Conservation (phyloP, 2,888 invertebrate genomes). For the Gari tellinella region DNA sequence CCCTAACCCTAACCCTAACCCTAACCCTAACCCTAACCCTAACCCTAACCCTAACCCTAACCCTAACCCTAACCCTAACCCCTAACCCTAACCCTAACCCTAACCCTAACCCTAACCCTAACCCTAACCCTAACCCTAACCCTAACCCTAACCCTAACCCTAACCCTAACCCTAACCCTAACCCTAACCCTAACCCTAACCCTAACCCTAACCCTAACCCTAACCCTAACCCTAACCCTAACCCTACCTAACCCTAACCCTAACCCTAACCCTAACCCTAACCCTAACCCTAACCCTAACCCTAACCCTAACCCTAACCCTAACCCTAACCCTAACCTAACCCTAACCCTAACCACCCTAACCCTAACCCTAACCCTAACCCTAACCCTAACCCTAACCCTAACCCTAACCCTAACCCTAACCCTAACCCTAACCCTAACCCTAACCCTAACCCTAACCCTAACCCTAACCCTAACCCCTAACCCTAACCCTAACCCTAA, state of each 20-base stretch:
- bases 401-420: conserved; percentile 41
- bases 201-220: conserved; percentile 32
- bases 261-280: conserved; percentile 42
- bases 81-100: conserved; percentile 43
- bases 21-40: conserved; percentile 49
- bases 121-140: conserved; percentile 52
- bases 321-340: conserved; percentile 44
- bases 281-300: conserved; percentile 40
- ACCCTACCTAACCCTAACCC: conserved; percentile 25
- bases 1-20: conserved; percentile 22
- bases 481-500: conserved; percentile 35
- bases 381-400: conserved; percentile 54
- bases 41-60: conserved; percentile 45
- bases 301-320: conserved; percentile 36
- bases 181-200: conserved; percentile 37
- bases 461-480: conserved; percentile 50
- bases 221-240: conserved; percentile 28
- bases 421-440: conserved; percentile 30
- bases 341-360: conserved; percentile 47
- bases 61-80: conserved; percentile 49
- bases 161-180: conserved; percentile 6
- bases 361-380: conserved; percentile 44
- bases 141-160: conserved; percentile 11
- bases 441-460: conserved; percentile 62
- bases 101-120: conserved; percentile 45